Percentiles rank a stretch among this genome's conserved stretches.
Evolutionary conservation across 1,140 invertebrate species (phyloP).

Genomic region (Anagrus nilaparvatae): DNA sequence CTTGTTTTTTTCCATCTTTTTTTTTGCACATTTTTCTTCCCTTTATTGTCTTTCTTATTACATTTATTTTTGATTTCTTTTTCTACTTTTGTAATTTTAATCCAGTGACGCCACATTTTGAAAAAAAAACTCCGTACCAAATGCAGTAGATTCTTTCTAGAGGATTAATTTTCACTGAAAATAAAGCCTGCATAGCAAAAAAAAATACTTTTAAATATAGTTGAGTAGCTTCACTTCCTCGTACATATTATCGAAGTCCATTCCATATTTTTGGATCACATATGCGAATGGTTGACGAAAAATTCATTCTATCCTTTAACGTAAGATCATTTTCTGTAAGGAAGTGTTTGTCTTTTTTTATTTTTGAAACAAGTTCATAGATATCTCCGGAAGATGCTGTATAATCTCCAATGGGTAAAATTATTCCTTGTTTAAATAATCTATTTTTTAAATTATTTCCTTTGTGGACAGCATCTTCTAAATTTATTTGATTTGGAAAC

Average conservation of each 20-base stretch:
- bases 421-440: neutral
- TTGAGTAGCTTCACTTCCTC: conserved; percentile 4
- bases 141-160: neutral
- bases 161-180: neutral
- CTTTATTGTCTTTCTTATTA: no score
- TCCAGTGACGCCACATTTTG: conserved; percentile 3
- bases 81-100: no score
- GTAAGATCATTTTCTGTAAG: conserved; percentile 6
- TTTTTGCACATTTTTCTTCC: no score
- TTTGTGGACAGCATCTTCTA: neutral
- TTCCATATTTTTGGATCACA: neutral
- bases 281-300: neutral
- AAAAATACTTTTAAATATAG: conserved; percentile 2
- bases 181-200: conserved; percentile 1
- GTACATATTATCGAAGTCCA: neutral
- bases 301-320: neutral
- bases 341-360: conserved; percentile 8
- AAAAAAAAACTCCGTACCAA: conserved; percentile 13
- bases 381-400: neutral
- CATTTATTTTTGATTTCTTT: no score
- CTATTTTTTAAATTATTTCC: neutral
- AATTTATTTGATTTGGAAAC: neutral
- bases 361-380: neutral
- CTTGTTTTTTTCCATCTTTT: no score
- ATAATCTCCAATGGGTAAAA: neutral